Evolutionary conservation across 1,140 invertebrate species (phyloP).

Genomic region (Zaprionus camerounensis): DNA sequence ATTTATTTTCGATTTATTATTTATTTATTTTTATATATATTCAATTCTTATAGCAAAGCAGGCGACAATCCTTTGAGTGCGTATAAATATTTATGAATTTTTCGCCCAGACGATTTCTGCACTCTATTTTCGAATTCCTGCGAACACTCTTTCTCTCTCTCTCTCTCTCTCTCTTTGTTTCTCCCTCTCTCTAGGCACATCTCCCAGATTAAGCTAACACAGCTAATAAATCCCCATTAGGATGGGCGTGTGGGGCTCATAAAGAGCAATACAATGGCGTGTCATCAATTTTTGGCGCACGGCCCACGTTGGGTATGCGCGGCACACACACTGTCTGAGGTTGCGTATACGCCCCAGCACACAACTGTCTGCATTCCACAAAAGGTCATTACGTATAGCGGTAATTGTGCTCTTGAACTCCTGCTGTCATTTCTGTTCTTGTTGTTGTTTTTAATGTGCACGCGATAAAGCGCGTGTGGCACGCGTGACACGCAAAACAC

Average conservation of each 20-base stretch:
- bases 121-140: background rate
- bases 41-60: background rate
- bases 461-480: constrained; percentile 34
- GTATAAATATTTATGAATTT: background rate
- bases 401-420: constrained; percentile 7
- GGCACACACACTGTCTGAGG: background rate
- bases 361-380: constrained; percentile 9
- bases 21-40: background rate
- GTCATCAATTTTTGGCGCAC: constrained; percentile 27
- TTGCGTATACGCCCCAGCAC: constrained; percentile 33
- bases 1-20: no score
- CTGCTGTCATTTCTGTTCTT: background rate
- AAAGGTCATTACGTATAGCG: constrained; percentile 26
- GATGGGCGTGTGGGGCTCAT: constrained; percentile 11
- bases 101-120: background rate
- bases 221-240: constrained; percentile 45
- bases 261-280: constrained; percentile 22
- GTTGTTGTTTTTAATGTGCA: constrained; percentile 25
- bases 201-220: background rate
- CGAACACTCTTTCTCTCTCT: background rate
- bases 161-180: background rate
- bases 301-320: constrained; percentile 30
- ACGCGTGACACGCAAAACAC: constrained; percentile 22
- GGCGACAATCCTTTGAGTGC: background rate
- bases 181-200: background rate